Evolutionary conservation across 2,888 invertebrate species (phyloP).

Genomic region (Omphaloscelis lunosa): DNA sequence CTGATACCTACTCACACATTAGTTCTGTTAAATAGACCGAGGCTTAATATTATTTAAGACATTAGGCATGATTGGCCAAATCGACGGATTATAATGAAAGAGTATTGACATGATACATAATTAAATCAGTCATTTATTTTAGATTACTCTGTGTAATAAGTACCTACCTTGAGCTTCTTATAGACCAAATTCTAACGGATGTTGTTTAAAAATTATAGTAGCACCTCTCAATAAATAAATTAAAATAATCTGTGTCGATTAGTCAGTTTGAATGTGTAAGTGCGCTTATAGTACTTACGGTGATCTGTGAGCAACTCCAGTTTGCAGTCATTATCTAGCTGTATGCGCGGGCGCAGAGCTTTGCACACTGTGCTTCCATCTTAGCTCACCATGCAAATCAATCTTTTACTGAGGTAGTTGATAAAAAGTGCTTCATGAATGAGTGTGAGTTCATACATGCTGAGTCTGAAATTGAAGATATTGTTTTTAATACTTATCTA

Average conservation of each 20-base stretch:
- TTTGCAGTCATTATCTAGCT: constrained; percentile 53
- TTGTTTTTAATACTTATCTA: too few species aligned
- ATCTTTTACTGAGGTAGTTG: constrained; percentile 9
- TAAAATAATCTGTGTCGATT: constrained; percentile 25
- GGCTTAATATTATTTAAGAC: constrained; percentile 27
- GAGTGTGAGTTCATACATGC: background rate
- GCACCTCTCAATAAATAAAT: constrained; percentile 21
- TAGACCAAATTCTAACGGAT: constrained; percentile 8
- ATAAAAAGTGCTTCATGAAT: background rate
- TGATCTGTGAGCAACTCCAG: constrained; percentile 40
- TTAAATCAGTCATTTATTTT: constrained; percentile 28
- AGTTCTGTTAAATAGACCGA: constrained; percentile 41
- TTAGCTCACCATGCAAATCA: constrained; percentile 26
- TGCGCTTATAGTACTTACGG: constrained; percentile 37
- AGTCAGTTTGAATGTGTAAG: constrained; percentile 22
- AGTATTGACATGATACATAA: constrained; percentile 23
- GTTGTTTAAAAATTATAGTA: background rate
- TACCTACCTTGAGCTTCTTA: background rate
- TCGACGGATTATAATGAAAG: constrained; percentile 24
- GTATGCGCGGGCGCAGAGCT: constrained; percentile 53
- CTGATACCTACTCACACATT: constrained; percentile 65
- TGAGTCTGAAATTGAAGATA: background rate
- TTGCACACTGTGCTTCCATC: constrained; percentile 33
- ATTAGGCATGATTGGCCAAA: constrained; percentile 13
- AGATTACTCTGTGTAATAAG: constrained; percentile 5